Evolutionary conservation across 2,797 vertebrate species (phyloP).

Genomic region (Falco cherrug): DNA sequence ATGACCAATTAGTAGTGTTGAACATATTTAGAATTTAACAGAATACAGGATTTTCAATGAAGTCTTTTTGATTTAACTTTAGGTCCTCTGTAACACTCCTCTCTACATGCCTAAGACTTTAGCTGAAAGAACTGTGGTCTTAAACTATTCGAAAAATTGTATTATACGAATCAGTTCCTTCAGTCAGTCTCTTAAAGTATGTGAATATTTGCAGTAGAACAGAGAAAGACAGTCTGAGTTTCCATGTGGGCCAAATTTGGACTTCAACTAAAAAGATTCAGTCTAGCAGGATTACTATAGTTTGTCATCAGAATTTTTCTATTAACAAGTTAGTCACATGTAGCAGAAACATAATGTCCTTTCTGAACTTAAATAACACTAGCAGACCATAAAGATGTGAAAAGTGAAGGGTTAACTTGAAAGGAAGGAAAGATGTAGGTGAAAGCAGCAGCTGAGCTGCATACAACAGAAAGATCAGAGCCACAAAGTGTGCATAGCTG

Average conservation of each 20-base stretch:
- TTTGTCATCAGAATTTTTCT: not conserved
- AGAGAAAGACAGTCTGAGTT: not conserved
- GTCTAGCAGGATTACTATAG: not conserved
- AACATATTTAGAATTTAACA: not conserved
- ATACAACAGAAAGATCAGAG: not conserved
- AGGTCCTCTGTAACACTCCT: not conserved
- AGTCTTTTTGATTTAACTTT: not conserved
- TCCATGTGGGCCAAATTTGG: not conserved
- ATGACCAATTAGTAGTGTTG: not conserved
- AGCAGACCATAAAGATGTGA: not conserved
- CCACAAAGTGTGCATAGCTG: not conserved
- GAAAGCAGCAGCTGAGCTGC: not conserved
- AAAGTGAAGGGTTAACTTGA: not conserved
- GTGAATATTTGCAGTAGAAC: not conserved
- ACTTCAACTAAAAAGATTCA: not conserved
- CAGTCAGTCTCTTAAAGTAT: not conserved
- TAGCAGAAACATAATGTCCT: not conserved
- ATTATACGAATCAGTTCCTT: not conserved
- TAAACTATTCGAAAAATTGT: not conserved
- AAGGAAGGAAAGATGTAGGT: slow-evolving; percentile 23
- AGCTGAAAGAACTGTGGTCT: not conserved
- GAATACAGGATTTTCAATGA: not conserved
- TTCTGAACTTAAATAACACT: not conserved
- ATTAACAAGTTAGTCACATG: not conserved
- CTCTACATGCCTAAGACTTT: not conserved